Percentiles rank a stretch among this genome's conserved stretches.
Conservation (phyloP, 1,140 invertebrate genomes). For the Scylla paramamosain region DNA sequence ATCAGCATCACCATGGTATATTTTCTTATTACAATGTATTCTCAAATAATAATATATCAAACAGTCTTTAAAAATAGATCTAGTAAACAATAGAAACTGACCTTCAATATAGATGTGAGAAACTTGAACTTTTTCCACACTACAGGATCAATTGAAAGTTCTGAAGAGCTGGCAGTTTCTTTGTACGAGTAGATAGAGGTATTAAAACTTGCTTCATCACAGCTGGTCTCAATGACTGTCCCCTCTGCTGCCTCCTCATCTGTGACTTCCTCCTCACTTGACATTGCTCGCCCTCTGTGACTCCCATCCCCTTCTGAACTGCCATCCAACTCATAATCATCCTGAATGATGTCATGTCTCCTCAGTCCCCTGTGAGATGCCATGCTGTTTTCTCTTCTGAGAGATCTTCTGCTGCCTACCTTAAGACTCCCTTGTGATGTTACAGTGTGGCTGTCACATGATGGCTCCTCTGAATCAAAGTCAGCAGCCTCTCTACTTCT, state of each 20-base stretch:
- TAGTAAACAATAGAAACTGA: neutral
- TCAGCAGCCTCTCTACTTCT: neutral
- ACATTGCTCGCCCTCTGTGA: neutral
- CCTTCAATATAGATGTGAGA: constrained; percentile 68
- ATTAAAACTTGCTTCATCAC: constrained; percentile 63
- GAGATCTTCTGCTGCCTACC: neutral
- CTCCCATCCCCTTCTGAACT: constrained; percentile 29
- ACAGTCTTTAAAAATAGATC: too few species aligned
- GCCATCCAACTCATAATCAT: neutral
- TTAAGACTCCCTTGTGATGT: neutral
- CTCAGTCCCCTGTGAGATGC: neutral
- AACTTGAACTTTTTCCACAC: constrained; percentile 72
- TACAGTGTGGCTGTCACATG: neutral
- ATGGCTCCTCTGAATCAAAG: neutral
- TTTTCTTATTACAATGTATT: too few species aligned
- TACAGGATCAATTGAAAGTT: constrained; percentile 66
- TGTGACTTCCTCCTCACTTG: neutral
- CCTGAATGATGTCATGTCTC: neutral
- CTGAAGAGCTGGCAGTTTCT: constrained; percentile 55
- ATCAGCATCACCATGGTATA: too few species aligned
- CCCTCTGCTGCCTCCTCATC: constrained; percentile 39
- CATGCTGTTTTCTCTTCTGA: neutral
- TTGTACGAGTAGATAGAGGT: constrained; percentile 53
- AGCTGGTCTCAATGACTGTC: constrained; percentile 54
- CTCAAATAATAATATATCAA: too few species aligned